Evolutionary conservation across 2,888 invertebrate genomes (phyloP).

Genomic region (Escarpia spicata): DNA sequence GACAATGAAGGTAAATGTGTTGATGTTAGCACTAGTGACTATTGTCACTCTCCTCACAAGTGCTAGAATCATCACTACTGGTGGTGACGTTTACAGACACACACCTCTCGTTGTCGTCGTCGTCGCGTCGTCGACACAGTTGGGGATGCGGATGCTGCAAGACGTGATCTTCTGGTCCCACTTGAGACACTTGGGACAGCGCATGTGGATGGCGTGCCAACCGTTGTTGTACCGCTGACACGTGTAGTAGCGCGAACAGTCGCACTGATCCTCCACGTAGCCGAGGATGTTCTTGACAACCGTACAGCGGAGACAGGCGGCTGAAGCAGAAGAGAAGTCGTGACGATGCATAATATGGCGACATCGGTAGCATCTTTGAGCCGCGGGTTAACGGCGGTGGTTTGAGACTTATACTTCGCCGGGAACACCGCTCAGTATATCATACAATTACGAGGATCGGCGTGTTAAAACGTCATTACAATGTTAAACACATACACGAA

Average conservation of each 20-base stretch:
- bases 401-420: background rate
- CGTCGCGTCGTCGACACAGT: constrained; percentile 20
- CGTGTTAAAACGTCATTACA: background rate
- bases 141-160: constrained; percentile 21
- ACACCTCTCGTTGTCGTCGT: background rate
- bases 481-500: too few relatives aligned
- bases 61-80: background rate
- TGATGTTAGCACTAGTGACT: background rate
- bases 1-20: background rate
- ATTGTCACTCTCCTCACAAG: background rate
- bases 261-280: constrained; percentile 13
- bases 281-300: background rate
- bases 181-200: background rate
- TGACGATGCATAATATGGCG: background rate
- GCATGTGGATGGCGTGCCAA: background rate
- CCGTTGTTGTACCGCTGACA: background rate
- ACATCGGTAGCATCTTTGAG: background rate
- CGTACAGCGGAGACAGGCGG: constrained; percentile 18
- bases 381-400: background rate
- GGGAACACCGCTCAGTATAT: background rate
- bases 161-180: background rate
- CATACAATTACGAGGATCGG: background rate
- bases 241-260: constrained; percentile 18
- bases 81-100: background rate
- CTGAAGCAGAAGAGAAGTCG: background rate